A percentile compares a stretch with the other conserved stretches of the same genome.
phyloP scores from a whole-genome alignment of 2,113 vertebrate species.

The Ammospiza nelsoni region DNA sequence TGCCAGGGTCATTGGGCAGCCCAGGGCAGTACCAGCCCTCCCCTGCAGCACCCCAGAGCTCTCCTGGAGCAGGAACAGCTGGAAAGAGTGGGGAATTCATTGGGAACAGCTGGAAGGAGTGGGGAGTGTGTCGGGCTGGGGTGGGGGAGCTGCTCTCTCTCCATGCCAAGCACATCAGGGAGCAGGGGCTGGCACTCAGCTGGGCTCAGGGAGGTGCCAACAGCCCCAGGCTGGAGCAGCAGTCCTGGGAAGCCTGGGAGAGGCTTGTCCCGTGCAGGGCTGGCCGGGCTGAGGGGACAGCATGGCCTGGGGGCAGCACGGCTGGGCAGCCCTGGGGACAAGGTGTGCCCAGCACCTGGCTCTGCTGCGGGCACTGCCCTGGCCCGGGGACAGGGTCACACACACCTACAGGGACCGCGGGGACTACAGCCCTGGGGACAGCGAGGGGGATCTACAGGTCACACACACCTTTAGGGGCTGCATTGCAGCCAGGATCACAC shows the following conservation, averaged over 20 bases:
- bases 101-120: no score
- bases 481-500: background rate
- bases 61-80: background rate
- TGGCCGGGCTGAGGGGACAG: background rate
- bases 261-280: background rate
- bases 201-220: background rate
- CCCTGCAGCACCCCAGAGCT: background rate
- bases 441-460: no score
- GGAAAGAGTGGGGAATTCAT: background rate
- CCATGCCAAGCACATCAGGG: background rate
- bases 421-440: no score
- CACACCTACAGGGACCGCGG: background rate
- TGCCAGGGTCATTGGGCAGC: background rate
- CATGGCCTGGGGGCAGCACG: rapidly evolving
- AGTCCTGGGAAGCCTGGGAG: background rate
- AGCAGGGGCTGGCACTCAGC: background rate
- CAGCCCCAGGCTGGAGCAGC: background rate
- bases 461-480: background rate
- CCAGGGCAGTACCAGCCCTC: background rate
- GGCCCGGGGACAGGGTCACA: background rate
- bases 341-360: background rate
- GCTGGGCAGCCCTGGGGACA: background rate
- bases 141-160: background rate
- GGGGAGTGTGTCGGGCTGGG: background rate
- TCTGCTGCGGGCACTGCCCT: background rate